Conservation (phyloP, 2,797 vertebrate genomes). For the Limosa lapponica region DNA sequence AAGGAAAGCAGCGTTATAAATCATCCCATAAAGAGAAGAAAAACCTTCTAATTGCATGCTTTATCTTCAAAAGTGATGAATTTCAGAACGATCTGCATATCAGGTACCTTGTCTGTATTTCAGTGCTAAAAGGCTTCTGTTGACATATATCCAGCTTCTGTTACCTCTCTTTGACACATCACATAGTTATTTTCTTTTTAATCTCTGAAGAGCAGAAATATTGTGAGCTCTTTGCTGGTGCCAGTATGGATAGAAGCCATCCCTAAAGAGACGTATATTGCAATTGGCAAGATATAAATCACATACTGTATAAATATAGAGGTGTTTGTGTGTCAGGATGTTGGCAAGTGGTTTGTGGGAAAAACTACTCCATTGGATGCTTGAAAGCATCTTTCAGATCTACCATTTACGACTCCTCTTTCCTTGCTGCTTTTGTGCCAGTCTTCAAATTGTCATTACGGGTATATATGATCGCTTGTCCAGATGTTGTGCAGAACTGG, state of each 20-base stretch:
- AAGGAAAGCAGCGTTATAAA: conserved; percentile 17
- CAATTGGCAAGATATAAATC: conserved; percentile 72
- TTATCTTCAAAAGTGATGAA: conserved; percentile 55
- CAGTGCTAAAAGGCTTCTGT: conserved; percentile 47
- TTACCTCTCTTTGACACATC: conserved; percentile 53
- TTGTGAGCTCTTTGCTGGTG: conserved; percentile 46
- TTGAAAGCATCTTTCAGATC: conserved; percentile 39
- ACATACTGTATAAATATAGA: conserved; percentile 51
- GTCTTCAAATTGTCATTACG: not conserved
- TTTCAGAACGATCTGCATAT: conserved; percentile 45
- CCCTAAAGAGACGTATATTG: conserved; percentile 47
- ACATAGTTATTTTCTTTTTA: conserved; percentile 54
- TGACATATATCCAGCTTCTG: conserved; percentile 49
- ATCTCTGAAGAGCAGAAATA: conserved; percentile 62
- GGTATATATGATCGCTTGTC: not conserved
- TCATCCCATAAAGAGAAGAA: conserved; percentile 36
- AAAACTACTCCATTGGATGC: conserved; percentile 36
- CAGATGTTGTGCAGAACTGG: not conserved
- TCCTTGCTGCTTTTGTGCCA: not conserved
- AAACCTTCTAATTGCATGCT: conserved; percentile 46
- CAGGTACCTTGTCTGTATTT: conserved; percentile 27
- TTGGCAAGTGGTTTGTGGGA: conserved; percentile 52
- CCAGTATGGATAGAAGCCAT: conserved; percentile 70
- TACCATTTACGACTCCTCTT: not conserved
- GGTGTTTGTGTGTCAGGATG: conserved; percentile 66